phyloP scores from a whole-genome alignment of 2,797 vertebrate genomes.

The Paratrypauchen microcephalus region DNA sequence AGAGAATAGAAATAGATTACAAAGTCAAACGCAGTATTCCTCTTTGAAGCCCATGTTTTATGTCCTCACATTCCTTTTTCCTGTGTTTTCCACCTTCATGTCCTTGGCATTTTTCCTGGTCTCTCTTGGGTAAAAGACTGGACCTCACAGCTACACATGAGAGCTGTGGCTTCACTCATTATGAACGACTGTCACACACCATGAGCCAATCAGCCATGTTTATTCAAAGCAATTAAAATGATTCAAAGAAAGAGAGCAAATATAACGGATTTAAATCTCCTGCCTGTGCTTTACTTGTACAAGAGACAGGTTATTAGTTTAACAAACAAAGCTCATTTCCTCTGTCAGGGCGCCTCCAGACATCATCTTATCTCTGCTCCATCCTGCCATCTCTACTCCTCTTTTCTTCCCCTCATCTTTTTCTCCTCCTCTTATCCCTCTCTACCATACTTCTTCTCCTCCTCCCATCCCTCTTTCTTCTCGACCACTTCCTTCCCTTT shows the following conservation, averaged over 20 bases:
- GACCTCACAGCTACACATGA: neutral
- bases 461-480: too few species aligned
- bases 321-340: conserved; percentile 50
- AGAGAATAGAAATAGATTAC: too few species aligned
- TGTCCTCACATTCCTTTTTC: conserved; percentile 6
- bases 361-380: conserved; percentile 48
- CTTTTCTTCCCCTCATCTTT: conserved; percentile 1
- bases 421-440: too few species aligned
- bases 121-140: neutral
- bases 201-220: conserved; percentile 19
- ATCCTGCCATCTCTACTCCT: conserved; percentile 13
- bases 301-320: conserved; percentile 37
- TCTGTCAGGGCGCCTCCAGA: conserved; percentile 46
- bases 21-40: conserved; percentile 34
- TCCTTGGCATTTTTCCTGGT: conserved; percentile 9
- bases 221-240: conserved; percentile 37
- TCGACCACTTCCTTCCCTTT: too few species aligned
- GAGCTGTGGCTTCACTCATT: conserved; percentile 32
- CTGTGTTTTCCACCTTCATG: neutral
- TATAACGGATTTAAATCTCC: neutral
- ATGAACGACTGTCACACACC: conserved; percentile 33
- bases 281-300: conserved; percentile 17
- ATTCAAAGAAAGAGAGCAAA: conserved; percentile 5
- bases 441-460: too few species aligned
- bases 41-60: conserved; percentile 47